Conservation (phyloP, 2,797 vertebrate genomes). For the Centroberyx gerrardi region DNA sequence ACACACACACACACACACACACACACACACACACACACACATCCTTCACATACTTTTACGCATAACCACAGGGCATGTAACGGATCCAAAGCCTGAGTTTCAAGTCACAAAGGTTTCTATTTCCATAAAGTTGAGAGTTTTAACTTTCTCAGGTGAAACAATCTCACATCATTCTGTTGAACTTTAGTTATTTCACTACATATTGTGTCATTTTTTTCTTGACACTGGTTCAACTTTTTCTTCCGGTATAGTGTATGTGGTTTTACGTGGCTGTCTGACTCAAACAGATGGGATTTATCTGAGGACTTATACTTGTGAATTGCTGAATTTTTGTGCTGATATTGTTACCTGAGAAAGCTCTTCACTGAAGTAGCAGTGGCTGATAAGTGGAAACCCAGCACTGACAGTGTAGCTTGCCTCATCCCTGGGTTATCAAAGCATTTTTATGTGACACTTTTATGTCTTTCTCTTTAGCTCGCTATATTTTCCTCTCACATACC, state of each 20-base stretch:
- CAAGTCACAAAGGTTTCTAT: not conserved
- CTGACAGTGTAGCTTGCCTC: not conserved
- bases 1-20: slow-evolving; percentile 9
- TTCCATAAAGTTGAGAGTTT: not conserved
- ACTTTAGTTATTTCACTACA: no score
- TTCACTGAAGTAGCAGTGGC: not conserved
- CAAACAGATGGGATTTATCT: not conserved
- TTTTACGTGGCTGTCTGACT: not conserved
- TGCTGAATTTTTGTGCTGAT: not conserved
- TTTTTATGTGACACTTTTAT: slow-evolving; percentile 57
- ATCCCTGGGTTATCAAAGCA: slow-evolving; percentile 18
- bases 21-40: not conserved
- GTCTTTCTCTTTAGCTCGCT: slow-evolving; percentile 15
- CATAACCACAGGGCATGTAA: not conserved
- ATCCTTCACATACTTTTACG: not conserved
- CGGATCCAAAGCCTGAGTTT: not conserved
- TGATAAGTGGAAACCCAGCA: slow-evolving; percentile 17
- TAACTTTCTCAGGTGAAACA: no score
- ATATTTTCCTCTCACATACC: slow-evolving; percentile 12
- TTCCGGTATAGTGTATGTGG: not conserved
- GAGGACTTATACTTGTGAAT: not conserved
- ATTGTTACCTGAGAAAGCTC: not conserved
- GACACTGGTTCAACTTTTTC: not conserved
- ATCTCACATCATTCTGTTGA: no score
- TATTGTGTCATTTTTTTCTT: not conserved